A percentile compares a stretch with the other conserved stretches of the same genome.
Evolutionary conservation across 1,140 invertebrate genomes (phyloP).

Genomic region (Portunus trituberculatus): DNA sequence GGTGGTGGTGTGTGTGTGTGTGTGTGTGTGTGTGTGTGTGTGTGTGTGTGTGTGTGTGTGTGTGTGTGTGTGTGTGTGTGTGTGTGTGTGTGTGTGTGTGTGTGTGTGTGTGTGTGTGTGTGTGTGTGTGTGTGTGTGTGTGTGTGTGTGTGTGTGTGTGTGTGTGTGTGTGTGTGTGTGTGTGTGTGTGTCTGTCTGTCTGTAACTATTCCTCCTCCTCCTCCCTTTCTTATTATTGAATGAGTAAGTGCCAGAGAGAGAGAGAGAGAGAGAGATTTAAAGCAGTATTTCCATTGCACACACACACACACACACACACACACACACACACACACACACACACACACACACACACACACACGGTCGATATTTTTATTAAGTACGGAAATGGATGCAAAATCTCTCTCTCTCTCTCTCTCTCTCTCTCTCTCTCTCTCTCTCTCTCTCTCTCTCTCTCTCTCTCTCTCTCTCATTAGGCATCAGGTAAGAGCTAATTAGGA

Average conservation of each 20-base stretch:
- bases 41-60: slow-evolving; percentile 47
- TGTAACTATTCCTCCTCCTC: too few species aligned
- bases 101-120: slow-evolving; percentile 46
- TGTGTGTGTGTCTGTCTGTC: slow-evolving; percentile 28
- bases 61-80: slow-evolving; percentile 30
- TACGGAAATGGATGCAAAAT: background rate
- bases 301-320: slow-evolving; percentile 31
- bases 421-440: background rate
- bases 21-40: slow-evolving; percentile 43
- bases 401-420: background rate
- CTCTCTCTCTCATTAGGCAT: background rate
- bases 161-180: slow-evolving; percentile 48
- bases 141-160: slow-evolving; percentile 35
- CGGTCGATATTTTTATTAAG: too few species aligned
- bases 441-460: background rate
- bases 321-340: slow-evolving; percentile 7
- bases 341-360: background rate
- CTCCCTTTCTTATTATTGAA: too few species aligned
- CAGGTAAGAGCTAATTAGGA: too few species aligned
- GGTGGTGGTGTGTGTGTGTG: background rate
- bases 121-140: slow-evolving; percentile 38
- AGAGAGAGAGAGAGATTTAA: background rate
- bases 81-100: slow-evolving; percentile 31
- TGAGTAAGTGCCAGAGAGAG: too few species aligned
- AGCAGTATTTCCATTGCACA: background rate